Percentiles rank a stretch among this genome's conserved stretches.
Evolutionary conservation across 2,797 vertebrate genomes (phyloP).

Genomic region (Sebastes taczanowskii): DNA sequence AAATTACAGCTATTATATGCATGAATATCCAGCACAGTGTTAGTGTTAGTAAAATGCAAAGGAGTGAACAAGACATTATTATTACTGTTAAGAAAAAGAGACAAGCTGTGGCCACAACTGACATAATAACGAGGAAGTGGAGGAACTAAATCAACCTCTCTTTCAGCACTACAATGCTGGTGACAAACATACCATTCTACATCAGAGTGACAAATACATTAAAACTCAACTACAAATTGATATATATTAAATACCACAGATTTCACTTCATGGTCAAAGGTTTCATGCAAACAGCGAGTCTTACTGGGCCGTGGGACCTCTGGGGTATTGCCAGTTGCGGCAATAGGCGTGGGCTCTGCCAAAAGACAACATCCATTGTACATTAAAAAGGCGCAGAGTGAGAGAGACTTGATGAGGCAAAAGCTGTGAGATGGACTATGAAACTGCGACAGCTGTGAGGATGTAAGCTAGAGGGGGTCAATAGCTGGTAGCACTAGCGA

Average conservation of each 20-base stretch:
- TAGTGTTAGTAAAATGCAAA: conserved; percentile 59
- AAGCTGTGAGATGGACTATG: conserved; percentile 45
- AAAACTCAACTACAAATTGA: not conserved
- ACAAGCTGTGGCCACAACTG: not conserved
- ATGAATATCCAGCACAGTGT: conserved; percentile 29
- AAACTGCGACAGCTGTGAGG: conserved; percentile 49
- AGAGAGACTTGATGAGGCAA: conserved; percentile 43
- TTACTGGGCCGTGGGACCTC: conserved; percentile 88
- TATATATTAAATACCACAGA: not conserved
- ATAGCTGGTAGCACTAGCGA: conserved; percentile 55
- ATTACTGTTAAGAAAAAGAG: conserved; percentile 2
- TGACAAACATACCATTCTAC: not conserved
- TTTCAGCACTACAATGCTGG: not conserved
- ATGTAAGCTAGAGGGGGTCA: conserved; percentile 60
- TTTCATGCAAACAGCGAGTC: conserved; percentile 73
- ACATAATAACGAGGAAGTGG: not conserved
- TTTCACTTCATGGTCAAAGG: conserved; percentile 14
- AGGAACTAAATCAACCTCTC: not conserved
- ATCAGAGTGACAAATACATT: not conserved
- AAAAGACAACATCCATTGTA: conserved; percentile 79
- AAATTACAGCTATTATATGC: not conserved
- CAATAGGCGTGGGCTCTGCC: conserved; percentile 77
- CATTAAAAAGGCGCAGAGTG: conserved; percentile 36
- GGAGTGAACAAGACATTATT: not conserved
- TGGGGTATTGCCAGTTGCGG: conserved; percentile 80